Percentiles rank a stretch among this genome's conserved stretches.
Conservation (phyloP, 2,888 invertebrate species). For the Tinea pellionella region DNA sequence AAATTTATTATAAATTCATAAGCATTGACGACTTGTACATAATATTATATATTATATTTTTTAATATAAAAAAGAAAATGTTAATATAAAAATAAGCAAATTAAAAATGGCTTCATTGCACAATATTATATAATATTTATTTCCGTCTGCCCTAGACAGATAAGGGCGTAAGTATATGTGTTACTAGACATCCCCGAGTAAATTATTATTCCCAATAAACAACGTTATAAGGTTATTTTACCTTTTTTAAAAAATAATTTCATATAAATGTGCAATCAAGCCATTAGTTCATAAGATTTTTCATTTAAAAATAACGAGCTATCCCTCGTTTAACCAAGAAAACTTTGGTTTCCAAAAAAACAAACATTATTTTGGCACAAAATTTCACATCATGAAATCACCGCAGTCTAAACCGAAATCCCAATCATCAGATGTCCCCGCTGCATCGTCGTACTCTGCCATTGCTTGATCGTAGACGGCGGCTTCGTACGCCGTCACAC, state of each 20-base stretch:
- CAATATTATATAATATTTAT: neutral
- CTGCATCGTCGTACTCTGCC: conserved; percentile 68
- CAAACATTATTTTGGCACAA: neutral
- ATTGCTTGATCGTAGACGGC: conserved; percentile 70
- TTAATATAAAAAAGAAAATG: neutral
- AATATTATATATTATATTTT: neutral
- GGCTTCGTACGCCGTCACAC: conserved; percentile 72
- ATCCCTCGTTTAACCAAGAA: too few species aligned
- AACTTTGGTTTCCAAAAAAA: too few species aligned
- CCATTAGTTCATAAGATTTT: too few species aligned
- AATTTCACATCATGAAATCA: conserved; percentile 73
- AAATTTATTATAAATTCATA: neutral
- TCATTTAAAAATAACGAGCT: too few species aligned
- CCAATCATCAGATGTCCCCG: conserved; percentile 71
- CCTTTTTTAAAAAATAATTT: too few species aligned
- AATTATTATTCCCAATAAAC: too few species aligned
- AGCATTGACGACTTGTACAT: neutral
- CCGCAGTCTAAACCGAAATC: conserved; percentile 79
- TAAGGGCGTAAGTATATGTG: too few species aligned
- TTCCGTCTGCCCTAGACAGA: too few species aligned
- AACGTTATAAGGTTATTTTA: too few species aligned
- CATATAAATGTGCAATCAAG: too few species aligned
- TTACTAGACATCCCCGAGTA: too few species aligned
- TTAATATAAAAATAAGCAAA: neutral
- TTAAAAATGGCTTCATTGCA: neutral